Percentiles rank a stretch among this genome's conserved stretches.
Conservation (phyloP, 2,888 invertebrate genomes). For the Eupsilia transversa region DNA sequence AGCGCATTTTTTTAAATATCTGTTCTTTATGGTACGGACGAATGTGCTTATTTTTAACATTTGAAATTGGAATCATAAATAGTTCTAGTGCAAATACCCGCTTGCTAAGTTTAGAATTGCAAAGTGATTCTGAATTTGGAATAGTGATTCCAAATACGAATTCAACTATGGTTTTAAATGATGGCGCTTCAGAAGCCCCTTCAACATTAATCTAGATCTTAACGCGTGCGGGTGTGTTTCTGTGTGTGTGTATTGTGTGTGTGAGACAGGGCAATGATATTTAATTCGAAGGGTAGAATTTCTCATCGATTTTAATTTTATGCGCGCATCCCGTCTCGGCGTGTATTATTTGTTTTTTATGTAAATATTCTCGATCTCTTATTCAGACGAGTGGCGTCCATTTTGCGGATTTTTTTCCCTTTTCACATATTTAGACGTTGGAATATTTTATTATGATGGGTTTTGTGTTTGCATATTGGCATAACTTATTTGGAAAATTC, state of each 20-base stretch:
- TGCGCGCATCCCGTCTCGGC: slow-evolving; percentile 89
- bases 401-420: slow-evolving; percentile 81
- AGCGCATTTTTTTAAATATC: slow-evolving; percentile 82
- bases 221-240: slow-evolving; percentile 69
- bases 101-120: slow-evolving; percentile 44
- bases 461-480: slow-evolving; percentile 77
- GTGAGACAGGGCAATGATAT: slow-evolving; percentile 88
- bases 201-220: slow-evolving; percentile 86
- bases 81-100: slow-evolving; percentile 40
- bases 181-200: slow-evolving; percentile 74
- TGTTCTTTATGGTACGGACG: slow-evolving; percentile 84
- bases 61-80: slow-evolving; percentile 65
- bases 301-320: slow-evolving; percentile 91
- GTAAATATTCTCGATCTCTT: slow-evolving; percentile 88
- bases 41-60: slow-evolving; percentile 69
- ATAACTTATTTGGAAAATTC: slow-evolving; percentile 64
- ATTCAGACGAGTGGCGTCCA: slow-evolving; percentile 85
- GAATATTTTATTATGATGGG: slow-evolving; percentile 80
- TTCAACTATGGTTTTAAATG: slow-evolving; percentile 68
- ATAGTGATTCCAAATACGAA: slow-evolving; percentile 65
- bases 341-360: slow-evolving; percentile 90
- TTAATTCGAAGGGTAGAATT: slow-evolving; percentile 90
- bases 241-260: slow-evolving; percentile 78
- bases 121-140: slow-evolving; percentile 59
- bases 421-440: slow-evolving; percentile 83